These are phyloP conservation scores for Gymnothorax javanicus DNA, from an alignment of 2,797 vertebrate genomes.

Conservation along the genomic window DNA sequence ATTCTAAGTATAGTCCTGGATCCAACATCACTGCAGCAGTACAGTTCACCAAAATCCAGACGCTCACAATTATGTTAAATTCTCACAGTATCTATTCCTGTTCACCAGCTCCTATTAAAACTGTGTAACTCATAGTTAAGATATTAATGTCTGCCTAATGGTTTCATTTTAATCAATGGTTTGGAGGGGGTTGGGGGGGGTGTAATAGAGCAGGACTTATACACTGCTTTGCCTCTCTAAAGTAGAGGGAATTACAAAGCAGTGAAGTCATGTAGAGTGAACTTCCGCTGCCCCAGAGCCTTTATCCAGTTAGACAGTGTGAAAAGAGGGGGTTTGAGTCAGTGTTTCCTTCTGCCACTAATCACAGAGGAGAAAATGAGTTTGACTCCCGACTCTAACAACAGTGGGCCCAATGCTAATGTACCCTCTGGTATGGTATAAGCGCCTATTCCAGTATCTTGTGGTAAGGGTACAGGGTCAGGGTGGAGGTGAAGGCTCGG, in stretches of 20 bases:
- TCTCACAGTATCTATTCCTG: not conserved
- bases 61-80: not conserved
- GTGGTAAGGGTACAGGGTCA: slow-evolving; percentile 90
- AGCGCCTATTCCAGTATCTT: slow-evolving; percentile 83
- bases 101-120: not conserved
- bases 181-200: not conserved
- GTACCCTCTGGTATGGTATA: not conserved
- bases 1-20: not conserved
- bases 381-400: not conserved
- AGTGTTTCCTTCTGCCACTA: not conserved
- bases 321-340: not conserved
- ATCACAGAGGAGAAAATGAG: not conserved
- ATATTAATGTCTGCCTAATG: not conserved
- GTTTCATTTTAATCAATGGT: not conserved
- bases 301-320: not conserved
- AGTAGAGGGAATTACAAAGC: not conserved
- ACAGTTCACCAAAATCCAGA: not conserved
- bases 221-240: not conserved
- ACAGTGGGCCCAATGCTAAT: not conserved
- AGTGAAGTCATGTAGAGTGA: not conserved
- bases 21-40: not conserved
- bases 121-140: not conserved
- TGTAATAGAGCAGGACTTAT: not conserved
- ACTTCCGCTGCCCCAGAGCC: not conserved
- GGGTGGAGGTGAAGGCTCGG: slow-evolving; percentile 80